Evolutionary conservation across 35 echinoderm and acorn worm species (phyloP).

Genomic region (Holothuria glaberrima): DNA sequence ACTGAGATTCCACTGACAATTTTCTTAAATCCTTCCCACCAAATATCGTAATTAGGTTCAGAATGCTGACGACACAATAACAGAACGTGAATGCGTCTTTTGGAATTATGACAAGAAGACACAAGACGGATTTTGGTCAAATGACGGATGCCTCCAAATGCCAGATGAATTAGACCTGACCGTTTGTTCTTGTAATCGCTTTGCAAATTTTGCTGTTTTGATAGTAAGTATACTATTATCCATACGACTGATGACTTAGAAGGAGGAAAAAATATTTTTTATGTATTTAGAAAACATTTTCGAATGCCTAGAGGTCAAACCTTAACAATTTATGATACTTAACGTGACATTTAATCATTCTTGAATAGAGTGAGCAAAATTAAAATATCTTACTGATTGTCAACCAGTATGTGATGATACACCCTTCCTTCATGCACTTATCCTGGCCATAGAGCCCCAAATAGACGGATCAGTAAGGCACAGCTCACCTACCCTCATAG

Average conservation of each 20-base stretch:
- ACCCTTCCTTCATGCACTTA: no score
- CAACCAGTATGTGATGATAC: no score
- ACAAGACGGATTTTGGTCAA: constrained; percentile 26
- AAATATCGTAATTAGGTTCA: no score
- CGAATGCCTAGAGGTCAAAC: background rate
- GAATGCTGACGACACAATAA: background rate
- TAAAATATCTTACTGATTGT: no score
- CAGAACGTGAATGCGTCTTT: background rate
- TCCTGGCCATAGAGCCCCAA: background rate
- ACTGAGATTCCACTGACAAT: no score
- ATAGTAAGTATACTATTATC: background rate
- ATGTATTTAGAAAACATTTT: background rate
- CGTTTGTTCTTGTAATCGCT: constrained; percentile 8
- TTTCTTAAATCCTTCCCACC: no score
- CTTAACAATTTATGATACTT: background rate
- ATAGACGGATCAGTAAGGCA: no score
- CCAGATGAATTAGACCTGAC: constrained; percentile 1
- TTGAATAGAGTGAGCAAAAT: no score
- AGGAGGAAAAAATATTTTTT: background rate
- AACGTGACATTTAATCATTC: no score
- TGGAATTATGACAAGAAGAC: constrained; percentile 3
- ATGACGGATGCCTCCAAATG: background rate
- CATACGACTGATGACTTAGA: background rate
- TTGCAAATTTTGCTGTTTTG: constrained; percentile 17
- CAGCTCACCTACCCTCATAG: background rate